Percentiles rank a stretch among this genome's conserved stretches.
These are phyloP conservation scores for Bovichtus diacanthus DNA, from an alignment of 2,797 vertebrate genomes.

Conservation along the genomic window DNA sequence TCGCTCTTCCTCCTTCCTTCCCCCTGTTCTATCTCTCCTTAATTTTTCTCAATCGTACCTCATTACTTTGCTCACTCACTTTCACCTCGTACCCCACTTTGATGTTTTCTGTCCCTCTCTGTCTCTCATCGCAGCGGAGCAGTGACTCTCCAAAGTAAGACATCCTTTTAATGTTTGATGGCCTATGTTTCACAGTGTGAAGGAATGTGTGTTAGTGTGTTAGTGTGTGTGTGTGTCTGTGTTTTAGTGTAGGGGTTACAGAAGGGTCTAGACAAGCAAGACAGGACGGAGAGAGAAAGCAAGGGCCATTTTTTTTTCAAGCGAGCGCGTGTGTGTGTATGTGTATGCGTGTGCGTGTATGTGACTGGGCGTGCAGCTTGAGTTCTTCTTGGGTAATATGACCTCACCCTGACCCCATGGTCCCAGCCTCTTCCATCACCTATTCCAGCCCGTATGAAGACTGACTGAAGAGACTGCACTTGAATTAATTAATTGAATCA, in stretches of 20 bases:
- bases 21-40: slow-evolving; percentile 57
- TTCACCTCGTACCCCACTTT: slow-evolving; percentile 74
- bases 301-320: slow-evolving; percentile 25
- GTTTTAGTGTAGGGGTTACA: slow-evolving; percentile 29
- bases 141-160: slow-evolving; percentile 55
- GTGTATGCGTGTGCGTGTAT: too few relatives aligned
- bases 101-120: slow-evolving; percentile 60
- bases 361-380: neutral
- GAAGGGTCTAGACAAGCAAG: slow-evolving; percentile 57
- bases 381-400: slow-evolving; percentile 33
- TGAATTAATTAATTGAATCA: neutral
- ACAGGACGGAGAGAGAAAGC: slow-evolving; percentile 62
- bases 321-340: neutral
- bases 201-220: slow-evolving; percentile 56
- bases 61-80: slow-evolving; percentile 76
- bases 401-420: slow-evolving; percentile 29
- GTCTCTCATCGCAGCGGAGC: slow-evolving; percentile 59
- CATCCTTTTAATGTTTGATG: slow-evolving; percentile 68
- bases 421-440: slow-evolving; percentile 25
- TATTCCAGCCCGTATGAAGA: neutral
- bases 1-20: slow-evolving; percentile 31
- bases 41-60: slow-evolving; percentile 73
- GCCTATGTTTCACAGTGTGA: slow-evolving; percentile 57
- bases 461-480: neutral
- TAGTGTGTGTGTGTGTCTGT: slow-evolving; percentile 20